Base-by-base conservation (phyloP, 2,113 vertebrate genomes). In the Atherinomorus stipes region DNA sequence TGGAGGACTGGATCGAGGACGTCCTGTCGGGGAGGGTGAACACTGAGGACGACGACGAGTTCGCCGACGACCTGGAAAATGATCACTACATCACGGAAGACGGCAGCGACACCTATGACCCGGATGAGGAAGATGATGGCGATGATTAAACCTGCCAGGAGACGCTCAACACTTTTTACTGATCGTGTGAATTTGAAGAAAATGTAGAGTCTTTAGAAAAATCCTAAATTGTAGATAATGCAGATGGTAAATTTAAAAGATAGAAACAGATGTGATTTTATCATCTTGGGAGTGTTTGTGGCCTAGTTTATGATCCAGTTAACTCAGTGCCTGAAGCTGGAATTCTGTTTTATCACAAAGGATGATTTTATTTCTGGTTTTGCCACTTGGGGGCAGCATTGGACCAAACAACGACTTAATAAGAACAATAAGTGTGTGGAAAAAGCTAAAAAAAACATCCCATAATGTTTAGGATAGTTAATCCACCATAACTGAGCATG, bases 1-100 rank as follows among this genome's bases (percentile, higher is more conserved):
- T 99, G 88, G 97, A 99, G 89, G 96, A 99, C 83, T 99, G 98
- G 98, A 97, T 99, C 34, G 96, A 99, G 68, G 97, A 99, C 0
- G 98, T 99, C 49, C 95, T 99, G 68, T 98, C 97, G 0, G 97
- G 98, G 56, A 98, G 97, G 89, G 95, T 99, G 85, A 99, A 98
- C 80, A 99, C 97, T 0, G 98, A 99, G 81, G 97, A 99, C 0
- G 97, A 99, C 0, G 96, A 98, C 0, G 85, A 93, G 0, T 93
- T 93, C 0, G 89, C 92, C 0, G 94, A 95, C 0, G 93, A 95
- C 0, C 89, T 84, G 0, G 92, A 95, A 0, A 79, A 93, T 0
- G 92, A 96, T 0, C 45, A 61, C 19, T 89, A 94, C 0, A 59
- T 91, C 0, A 83, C 90, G 0, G 93, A 95, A 0, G 94, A 96